Evolutionary conservation across 2,113 vertebrate species (phyloP), one percentile per base, ranked within the genome.

Genomic region (Turnix velox): DNA sequence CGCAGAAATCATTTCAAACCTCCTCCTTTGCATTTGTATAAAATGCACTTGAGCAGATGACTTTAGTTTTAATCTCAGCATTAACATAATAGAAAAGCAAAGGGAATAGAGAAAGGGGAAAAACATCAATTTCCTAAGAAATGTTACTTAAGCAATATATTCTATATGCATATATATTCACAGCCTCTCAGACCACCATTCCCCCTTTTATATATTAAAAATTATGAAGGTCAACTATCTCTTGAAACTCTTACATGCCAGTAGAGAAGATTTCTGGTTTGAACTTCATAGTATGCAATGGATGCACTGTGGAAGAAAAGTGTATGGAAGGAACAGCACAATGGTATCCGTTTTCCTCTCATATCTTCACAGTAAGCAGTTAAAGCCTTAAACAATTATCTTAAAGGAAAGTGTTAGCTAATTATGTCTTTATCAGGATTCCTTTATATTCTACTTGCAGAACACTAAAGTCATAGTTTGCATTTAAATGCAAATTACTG

Each of bases 391-490:
- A 79, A 73, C 59, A 28, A 92, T 65, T 73, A 88, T 82, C 57
- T 88, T 71, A 75, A 74, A 94, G 48, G 45, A 87, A 97, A 92
- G 23, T 49, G 28, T 37, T 82, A 90, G 51, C 37, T 95, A 94
- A 96, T 96, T 95, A 94, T 45, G 57, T 42, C 88, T 96, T 84
- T 89, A 96, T 95, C 81, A 83, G 67, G 46, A 79, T 57, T 83
- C 85, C 95, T 95, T 95, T 84, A 93, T 92, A 95, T 63, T 69
- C 46, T 77, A 52, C 67, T 92, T 82, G 59, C 37, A 82, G 40
- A 62, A 91, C 52, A 93, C 16, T 2, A 31, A 97, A 97, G 48
- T 79, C 91, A 84, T 88, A 83, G 73, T 54, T 76, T 74, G 31
- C 51, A 84, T 72, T 97, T 94, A 93, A 79, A 65, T 79, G 61